Percentiles rank a stretch among this genome's conserved stretches.
These are phyloP conservation scores for Gymnothorax javanicus DNA, from an alignment of 2,797 vertebrate genomes.

Conservation along the genomic window DNA sequence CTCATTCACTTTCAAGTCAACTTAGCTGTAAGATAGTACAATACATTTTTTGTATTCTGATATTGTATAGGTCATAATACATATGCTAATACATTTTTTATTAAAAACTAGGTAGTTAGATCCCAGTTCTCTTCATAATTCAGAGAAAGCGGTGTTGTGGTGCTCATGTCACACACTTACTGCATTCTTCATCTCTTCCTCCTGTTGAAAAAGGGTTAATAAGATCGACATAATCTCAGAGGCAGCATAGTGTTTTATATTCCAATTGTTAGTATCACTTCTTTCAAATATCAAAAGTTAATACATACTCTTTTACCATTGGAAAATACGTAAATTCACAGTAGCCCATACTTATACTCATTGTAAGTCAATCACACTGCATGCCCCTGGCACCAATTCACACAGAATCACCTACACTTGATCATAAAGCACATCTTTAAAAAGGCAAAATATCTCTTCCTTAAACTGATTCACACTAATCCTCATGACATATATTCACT, in stretches of 20 bases:
- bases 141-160: slow-evolving; percentile 28
- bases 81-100: neutral
- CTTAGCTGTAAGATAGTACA: neutral
- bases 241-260: neutral
- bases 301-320: neutral
- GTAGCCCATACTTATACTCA: neutral
- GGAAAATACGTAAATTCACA: neutral
- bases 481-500: neutral
- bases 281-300: neutral
- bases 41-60: neutral
- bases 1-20: neutral
- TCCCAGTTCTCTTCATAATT: slow-evolving; percentile 26
- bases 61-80: slow-evolving; percentile 8
- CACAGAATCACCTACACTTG: neutral
- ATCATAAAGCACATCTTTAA: neutral
- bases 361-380: neutral
- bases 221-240: slow-evolving; percentile 21
- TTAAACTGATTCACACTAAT: neutral
- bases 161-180: slow-evolving; percentile 72
- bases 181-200: slow-evolving; percentile 87
- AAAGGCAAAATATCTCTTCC: no score
- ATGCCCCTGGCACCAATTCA: neutral
- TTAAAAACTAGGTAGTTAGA: neutral
- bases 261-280: neutral
- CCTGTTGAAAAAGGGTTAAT: slow-evolving; percentile 78